A percentile compares a stretch with the other conserved stretches of the same genome.
Conservation (phyloP, 2,888 invertebrate genomes). For the Caradrina kadenii region DNA sequence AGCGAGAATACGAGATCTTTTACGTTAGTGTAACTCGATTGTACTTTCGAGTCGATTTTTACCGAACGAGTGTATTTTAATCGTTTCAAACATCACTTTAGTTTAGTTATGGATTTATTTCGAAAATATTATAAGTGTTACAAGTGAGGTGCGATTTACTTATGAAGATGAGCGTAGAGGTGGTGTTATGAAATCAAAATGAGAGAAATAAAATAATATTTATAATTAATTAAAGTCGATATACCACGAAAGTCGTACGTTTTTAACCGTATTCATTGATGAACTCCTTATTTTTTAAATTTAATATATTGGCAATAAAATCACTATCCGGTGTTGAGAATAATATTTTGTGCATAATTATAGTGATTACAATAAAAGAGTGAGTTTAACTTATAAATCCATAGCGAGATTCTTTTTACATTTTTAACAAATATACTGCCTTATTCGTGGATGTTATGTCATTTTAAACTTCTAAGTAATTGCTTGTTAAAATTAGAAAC, state of each 20-base stretch:
- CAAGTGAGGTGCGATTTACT: slow-evolving; percentile 75
- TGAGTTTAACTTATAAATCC: slow-evolving; percentile 57
- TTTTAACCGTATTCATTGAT: slow-evolving; percentile 54
- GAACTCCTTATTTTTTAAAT: slow-evolving; percentile 43
- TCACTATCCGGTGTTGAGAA: slow-evolving; percentile 50
- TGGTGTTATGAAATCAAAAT: slow-evolving; percentile 69
- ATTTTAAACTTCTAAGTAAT: slow-evolving; percentile 66
- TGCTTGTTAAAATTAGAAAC: slow-evolving; percentile 70
- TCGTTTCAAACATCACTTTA: slow-evolving; percentile 73
- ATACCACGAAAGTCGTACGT: slow-evolving; percentile 59
- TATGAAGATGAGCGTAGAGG: slow-evolving; percentile 71
- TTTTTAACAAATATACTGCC: slow-evolving; percentile 74
- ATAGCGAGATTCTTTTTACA: slow-evolving; percentile 65
- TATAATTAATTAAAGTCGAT: slow-evolving; percentile 67
- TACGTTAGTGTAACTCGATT: slow-evolving; percentile 62
- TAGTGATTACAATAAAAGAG: slow-evolving; percentile 62
- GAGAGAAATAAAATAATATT: slow-evolving; percentile 74
- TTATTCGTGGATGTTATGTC: slow-evolving; percentile 73
- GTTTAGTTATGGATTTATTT: slow-evolving; percentile 72
- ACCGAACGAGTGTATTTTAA: slow-evolving; percentile 60
- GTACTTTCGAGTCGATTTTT: slow-evolving; percentile 58
- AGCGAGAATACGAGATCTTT: slow-evolving; percentile 58
- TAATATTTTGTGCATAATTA: slow-evolving; percentile 53
- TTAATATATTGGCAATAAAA: slow-evolving; percentile 59
- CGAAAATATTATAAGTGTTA: slow-evolving; percentile 70